phyloP scores from a whole-genome alignment of 2,888 invertebrate species.

The Autographa gamma region DNA sequence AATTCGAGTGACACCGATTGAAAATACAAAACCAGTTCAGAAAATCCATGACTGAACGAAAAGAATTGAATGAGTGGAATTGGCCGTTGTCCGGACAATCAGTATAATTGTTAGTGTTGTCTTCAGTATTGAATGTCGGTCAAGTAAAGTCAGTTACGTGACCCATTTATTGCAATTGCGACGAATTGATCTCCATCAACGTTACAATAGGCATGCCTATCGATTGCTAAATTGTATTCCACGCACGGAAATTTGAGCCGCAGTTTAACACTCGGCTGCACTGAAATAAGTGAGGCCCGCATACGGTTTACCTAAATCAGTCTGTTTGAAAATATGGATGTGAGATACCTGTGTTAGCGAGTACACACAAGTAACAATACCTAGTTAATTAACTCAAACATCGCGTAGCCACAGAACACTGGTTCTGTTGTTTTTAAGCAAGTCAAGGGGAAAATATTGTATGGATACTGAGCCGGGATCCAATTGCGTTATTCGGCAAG shows the following conservation, averaged over 20 bases:
- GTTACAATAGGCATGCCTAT: constrained; percentile 60
- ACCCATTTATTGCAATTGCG: constrained; percentile 75
- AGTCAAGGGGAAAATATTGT: constrained; percentile 63
- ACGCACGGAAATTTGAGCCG: constrained; percentile 46
- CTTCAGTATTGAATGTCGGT: constrained; percentile 67
- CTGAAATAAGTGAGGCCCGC: constrained; percentile 48
- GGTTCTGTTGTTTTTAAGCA: constrained; percentile 43
- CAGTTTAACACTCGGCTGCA: constrained; percentile 47
- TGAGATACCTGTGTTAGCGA: constrained; percentile 30
- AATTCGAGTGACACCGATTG: constrained; percentile 24
- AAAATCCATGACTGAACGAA: constrained; percentile 49
- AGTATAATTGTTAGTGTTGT: constrained; percentile 68
- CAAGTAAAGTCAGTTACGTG: constrained; percentile 66
- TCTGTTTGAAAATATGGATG: constrained; percentile 30
- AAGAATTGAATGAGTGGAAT: constrained; percentile 70
- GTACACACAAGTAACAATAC: constrained; percentile 38
- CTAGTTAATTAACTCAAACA: constrained; percentile 47
- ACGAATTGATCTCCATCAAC: constrained; percentile 75
- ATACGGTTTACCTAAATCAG: constrained; percentile 24
- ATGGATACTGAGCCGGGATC: constrained; percentile 68
- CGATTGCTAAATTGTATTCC: constrained; percentile 60
- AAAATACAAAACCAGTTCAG: constrained; percentile 26
- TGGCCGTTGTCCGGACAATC: constrained; percentile 65
- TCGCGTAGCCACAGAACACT: constrained; percentile 28
- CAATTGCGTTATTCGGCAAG: constrained; percentile 80